A percentile compares a stretch with the other conserved stretches of the same genome.
Conservation (phyloP, 2,888 invertebrate genomes). For the Apotomis betuletana region DNA sequence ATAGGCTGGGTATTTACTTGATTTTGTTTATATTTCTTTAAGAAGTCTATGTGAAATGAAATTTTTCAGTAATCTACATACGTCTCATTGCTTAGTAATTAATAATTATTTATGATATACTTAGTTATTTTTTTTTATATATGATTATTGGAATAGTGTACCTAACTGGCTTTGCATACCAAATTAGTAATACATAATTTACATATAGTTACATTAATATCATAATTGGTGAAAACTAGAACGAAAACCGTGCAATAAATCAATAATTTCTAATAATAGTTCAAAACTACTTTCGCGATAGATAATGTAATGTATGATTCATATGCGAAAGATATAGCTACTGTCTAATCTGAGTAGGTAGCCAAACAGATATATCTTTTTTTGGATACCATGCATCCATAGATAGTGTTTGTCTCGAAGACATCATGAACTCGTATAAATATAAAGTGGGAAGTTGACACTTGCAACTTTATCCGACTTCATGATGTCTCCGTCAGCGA, state of each 20-base stretch:
- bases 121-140: too few relatives aligned
- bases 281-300: not conserved
- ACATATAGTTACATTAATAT: too few relatives aligned
- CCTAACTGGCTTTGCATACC: too few relatives aligned
- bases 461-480: conserved; percentile 19
- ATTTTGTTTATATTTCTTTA: conserved; percentile 8
- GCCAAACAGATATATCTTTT: not conserved
- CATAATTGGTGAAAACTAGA: not conserved
- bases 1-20: conserved; percentile 16
- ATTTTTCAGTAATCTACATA: not conserved
- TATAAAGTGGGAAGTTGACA: not conserved
- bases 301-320: too few relatives aligned
- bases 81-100: too few relatives aligned
- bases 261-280: not conserved
- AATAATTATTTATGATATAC: too few relatives aligned
- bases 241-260: not conserved
- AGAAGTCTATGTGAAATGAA: not conserved
- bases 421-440: too few relatives aligned
- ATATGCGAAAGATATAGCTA: not conserved
- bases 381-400: not conserved
- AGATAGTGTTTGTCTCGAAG: not conserved
- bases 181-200: too few relatives aligned
- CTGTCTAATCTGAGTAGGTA: not conserved
- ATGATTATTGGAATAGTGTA: too few relatives aligned
- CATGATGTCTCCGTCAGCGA: conserved; percentile 38